phyloP scores from a whole-genome alignment of 2,113 vertebrate species.

The Dasyurus viverrinus region DNA sequence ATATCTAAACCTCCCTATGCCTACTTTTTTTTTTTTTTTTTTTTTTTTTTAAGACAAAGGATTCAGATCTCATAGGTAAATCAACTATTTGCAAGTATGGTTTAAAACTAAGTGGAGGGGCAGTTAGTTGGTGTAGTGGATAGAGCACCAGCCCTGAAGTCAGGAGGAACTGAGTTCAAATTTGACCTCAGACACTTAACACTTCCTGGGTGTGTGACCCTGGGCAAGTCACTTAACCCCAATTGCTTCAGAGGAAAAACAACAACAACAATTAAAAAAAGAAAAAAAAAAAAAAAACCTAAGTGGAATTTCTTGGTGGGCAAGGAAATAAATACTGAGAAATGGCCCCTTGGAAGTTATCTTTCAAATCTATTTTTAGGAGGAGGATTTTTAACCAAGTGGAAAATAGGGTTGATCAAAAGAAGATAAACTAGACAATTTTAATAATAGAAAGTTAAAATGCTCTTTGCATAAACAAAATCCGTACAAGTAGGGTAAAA shows the following conservation, averaged over 20 bases:
- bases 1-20: background rate
- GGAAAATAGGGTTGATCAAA: background rate
- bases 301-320: background rate
- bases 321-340: background rate
- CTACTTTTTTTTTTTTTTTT: conserved; percentile 32
- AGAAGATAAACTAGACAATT: background rate
- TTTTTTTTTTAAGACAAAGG: conserved; percentile 29
- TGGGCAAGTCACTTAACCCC: no score
- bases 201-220: no score
- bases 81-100: conserved; percentile 23
- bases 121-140: no score
- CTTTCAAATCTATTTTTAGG: background rate
- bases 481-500: background rate
- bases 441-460: background rate
- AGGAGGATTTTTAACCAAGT: background rate
- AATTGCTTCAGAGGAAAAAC: no score
- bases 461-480: background rate
- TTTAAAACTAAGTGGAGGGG: background rate
- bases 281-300: no score
- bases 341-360: background rate
- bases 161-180: no score
- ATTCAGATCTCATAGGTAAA: conserved; percentile 25
- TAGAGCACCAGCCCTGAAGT: no score
- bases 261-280: no score
- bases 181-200: no score